Base-by-base conservation (phyloP, 2,888 invertebrate genomes). In the Platypus cylindrus region DNA sequence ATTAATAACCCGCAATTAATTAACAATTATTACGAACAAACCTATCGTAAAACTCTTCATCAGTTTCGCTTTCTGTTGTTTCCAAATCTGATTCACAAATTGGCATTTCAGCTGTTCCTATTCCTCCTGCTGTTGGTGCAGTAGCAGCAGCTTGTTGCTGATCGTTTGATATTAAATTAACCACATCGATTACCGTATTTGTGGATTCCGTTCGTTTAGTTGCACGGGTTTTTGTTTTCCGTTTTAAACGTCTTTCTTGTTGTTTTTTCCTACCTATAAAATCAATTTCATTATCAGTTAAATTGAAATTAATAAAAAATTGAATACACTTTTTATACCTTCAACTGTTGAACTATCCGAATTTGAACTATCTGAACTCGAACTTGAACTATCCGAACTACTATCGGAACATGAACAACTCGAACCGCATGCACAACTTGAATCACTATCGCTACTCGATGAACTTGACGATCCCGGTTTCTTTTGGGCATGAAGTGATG, bases 31-130 rank as follows among this genome's bases (percentile, higher is more conserved):
- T 11, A 11, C 11, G 9, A 11, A 25, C 25, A 25, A 25, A 40
- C 40, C 40, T 37, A 54, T 87, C 86, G 55, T 86, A 87, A 59
- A 86, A 86, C 48, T 86, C 86, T 63, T 86, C 86, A 57, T 86
- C 86, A 1, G 85, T 85, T 44, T 83, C 83, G 30, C 83, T 79
- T 58, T 86, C 81, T 11, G 80, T 77, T 0, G 87, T 87, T 48
- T 86, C 85, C 32, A 87, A 66, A 60, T 89, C 87, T 1, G 84
- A 81, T 62, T 89, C 89, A 20, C 73, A 68, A 41, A 85, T 74
- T 1, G 74, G 64, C 1, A 72, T 68, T 47, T 79, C 78, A 1
- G 63, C 30, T 8, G n/a, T n/a, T n/a, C 42, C 20, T 8, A 40
- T 31, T 0, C 40, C 28, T 7, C 25, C 30, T 9, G 32, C 28